A percentile compares a stretch with the other conserved stretches of the same genome.
phyloP scores from a whole-genome alignment of 2,888 invertebrate genomes.

The Phoronis australis region DNA sequence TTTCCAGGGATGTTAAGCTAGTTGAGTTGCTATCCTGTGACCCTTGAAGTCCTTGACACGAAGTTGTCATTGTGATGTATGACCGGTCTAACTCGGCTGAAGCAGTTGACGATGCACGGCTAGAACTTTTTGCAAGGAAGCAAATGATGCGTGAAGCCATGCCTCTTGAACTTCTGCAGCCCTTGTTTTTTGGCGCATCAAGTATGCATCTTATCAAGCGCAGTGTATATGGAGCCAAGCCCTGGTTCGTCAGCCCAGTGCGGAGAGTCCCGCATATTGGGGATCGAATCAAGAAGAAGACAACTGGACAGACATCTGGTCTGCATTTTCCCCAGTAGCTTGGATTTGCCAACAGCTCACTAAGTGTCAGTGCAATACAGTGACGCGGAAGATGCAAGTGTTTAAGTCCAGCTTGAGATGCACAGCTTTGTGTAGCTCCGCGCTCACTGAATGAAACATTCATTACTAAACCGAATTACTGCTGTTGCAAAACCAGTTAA shows the following conservation, averaged over 20 bases:
- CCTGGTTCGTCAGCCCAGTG: constrained; percentile 9
- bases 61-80: constrained; percentile 19
- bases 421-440: no score
- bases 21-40: constrained; percentile 6
- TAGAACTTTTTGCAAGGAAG: constrained; percentile 24
- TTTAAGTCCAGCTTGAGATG: no score
- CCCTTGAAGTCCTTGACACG: constrained; percentile 9
- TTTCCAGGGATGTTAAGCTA: constrained; percentile 10
- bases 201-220: constrained; percentile 15
- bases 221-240: no score
- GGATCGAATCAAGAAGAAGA: constrained; percentile 11
- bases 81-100: constrained; percentile 16
- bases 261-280: constrained; percentile 6
- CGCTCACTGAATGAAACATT: no score
- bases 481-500: no score
- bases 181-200: constrained; percentile 11
- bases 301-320: constrained; percentile 13
- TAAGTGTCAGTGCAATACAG: constrained; percentile 14
- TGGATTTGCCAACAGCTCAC: constrained; percentile 16
- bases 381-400: no score
- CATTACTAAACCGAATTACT: no score
- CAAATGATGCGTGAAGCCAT: constrained; percentile 16
- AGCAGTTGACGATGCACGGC: constrained; percentile 17
- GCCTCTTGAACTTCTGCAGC: constrained; percentile 16
- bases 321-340: constrained; percentile 13